Percentiles rank a stretch among this genome's conserved stretches.
phyloP scores from a whole-genome alignment of 2,797 vertebrate genomes.

The Acomys russatus region DNA sequence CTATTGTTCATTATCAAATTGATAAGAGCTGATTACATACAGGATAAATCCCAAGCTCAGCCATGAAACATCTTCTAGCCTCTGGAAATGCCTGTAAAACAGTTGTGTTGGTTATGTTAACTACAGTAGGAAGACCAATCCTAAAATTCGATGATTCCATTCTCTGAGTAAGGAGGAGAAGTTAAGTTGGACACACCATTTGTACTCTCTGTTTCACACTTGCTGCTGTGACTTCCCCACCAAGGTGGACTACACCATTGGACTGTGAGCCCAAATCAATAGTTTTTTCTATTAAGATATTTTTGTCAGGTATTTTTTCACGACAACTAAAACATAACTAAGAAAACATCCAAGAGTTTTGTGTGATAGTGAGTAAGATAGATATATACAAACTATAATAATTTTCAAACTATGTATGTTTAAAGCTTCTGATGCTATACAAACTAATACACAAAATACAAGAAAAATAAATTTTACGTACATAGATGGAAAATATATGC shows the following conservation, averaged over 20 bases:
- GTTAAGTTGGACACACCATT: neutral
- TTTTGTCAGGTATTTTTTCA: neutral
- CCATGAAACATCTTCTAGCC: neutral
- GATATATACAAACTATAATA: neutral
- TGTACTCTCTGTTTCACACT: too few species aligned
- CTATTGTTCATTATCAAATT: neutral
- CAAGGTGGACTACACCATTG: neutral
- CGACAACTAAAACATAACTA: neutral
- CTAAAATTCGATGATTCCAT: neutral
- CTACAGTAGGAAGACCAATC: neutral
- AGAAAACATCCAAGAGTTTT: neutral
- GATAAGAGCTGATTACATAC: too few species aligned
- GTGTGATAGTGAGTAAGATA: neutral
- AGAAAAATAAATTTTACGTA: neutral
- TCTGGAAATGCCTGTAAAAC: neutral
- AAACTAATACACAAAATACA: constrained; percentile 1
- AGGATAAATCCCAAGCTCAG: neutral
- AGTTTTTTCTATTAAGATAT: neutral
- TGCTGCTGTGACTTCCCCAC: neutral
- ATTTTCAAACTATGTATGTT: neutral
- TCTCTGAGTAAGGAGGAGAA: neutral
- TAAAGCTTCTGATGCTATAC: neutral
- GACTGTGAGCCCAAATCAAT: neutral
- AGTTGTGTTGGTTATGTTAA: neutral
- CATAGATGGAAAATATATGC: neutral